phyloP scores from a whole-genome alignment of 2,888 invertebrate genomes.

The Orthonychiurus folsomi region DNA sequence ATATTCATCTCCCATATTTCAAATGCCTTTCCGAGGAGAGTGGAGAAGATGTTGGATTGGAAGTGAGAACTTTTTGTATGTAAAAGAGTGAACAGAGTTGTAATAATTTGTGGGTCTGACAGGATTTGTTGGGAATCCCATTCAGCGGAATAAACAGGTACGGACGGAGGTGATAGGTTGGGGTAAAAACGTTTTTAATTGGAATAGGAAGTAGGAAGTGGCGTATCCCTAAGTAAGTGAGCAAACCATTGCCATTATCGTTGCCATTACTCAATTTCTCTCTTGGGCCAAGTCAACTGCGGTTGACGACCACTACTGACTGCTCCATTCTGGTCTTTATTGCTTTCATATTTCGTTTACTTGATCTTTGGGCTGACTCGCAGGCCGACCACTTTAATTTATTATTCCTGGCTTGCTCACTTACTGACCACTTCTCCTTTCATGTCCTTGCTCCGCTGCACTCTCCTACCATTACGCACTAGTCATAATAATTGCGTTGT shows the following conservation, averaged over 20 bases:
- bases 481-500: neutral
- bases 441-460: neutral
- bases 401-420: neutral
- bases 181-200: neutral
- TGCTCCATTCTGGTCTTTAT: neutral
- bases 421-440: conserved; percentile 1
- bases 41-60: too few species aligned
- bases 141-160: neutral
- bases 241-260: too few species aligned
- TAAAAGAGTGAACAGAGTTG: too few species aligned
- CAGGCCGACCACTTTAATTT: neutral
- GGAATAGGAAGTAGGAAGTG: neutral
- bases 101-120: too few species aligned
- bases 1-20: too few species aligned
- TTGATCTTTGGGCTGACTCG: neutral
- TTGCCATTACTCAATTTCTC: neutral
- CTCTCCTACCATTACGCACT: neutral
- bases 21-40: too few species aligned
- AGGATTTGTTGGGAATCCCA: neutral
- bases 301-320: too few species aligned
- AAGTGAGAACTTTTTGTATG: too few species aligned
- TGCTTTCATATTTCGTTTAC: neutral
- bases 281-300: neutral
- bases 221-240: neutral
- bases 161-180: too few species aligned